Evolutionary conservation across 2,888 invertebrate genomes (phyloP), one percentile per base, ranked within the genome.

Genomic region (Acronicta psi): DNA sequence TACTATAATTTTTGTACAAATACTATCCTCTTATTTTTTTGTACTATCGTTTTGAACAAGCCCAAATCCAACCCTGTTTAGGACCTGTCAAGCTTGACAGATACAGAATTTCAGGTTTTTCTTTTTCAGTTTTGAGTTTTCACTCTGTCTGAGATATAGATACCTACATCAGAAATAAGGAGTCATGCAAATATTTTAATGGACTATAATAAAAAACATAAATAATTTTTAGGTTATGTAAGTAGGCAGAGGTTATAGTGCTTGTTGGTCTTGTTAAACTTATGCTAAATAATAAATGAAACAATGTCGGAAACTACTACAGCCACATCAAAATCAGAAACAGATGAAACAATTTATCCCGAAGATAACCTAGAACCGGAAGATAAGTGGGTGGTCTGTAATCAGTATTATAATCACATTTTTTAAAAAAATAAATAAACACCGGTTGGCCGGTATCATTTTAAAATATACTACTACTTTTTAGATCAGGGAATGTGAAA

Each of bases 401-500:
- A 34, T 34, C 56, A 59, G 87, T 58, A 44, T 53, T 14, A 37
- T 34, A 23, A 4, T 20, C 6, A 18, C 13, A 40, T 40, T 44
- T 13, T 17, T 0, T 45, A 3, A 11, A 4, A 4, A 20, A 4
- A 11, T 11, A 11, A 34, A 34, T n/a, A 3, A 34, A 4, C n/a
- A 34, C 7, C 6, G n/a, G n/a, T n/a, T 6, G 34, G 6, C 1
- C n/a, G 0, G 34, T 40, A 2, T 1, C n/a, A 18, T 16, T 1
- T 0, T 13, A 13, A 9, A 1, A 17, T 9, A 25, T 25, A 16
- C 0, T 38, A 45, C 1, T n/a, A 18, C 11, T n/a, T 78, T 93
- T 91, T 83, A 98, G 98, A 96, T 98, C 46, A 94, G 97, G 74
- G 96, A 96, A 7, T 98, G 98, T 86, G 88, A 95, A n/a, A 77